A percentile compares a stretch with the other conserved stretches of the same genome.
These are phyloP conservation scores for Drosophila eugracilis DNA, from an alignment of 1,140 invertebrate genomes.

Conservation along the genomic window DNA sequence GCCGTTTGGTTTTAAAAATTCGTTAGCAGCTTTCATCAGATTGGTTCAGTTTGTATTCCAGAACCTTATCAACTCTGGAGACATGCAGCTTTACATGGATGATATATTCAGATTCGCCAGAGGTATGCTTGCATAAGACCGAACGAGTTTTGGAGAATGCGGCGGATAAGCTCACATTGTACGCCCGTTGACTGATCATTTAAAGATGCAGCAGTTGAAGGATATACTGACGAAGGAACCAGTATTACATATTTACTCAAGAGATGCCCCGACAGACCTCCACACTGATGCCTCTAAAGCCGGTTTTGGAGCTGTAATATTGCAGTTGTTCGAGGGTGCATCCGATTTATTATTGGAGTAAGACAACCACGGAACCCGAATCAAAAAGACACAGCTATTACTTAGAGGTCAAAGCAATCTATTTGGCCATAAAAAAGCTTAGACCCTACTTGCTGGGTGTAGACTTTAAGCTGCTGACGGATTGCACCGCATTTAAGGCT, in stretches of 20 bases:
- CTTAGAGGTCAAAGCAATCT: background rate
- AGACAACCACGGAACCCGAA: background rate
- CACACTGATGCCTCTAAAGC: no score
- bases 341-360: background rate
- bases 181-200: no score
- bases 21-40: no score
- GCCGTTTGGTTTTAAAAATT: background rate
- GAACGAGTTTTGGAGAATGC: no score
- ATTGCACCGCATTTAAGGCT: background rate
- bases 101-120: background rate
- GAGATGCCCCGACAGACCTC: no score
- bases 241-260: no score
- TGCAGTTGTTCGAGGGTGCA: background rate
- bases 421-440: background rate
- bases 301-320: background rate
- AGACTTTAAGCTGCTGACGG: background rate
- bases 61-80: background rate
- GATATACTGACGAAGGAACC: no score
- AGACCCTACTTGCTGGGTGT: background rate
- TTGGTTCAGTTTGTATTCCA: background rate
- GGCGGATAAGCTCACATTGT: no score
- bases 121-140: slow-evolving; percentile 2
- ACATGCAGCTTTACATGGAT: background rate
- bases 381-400: background rate
- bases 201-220: no score